Base-by-base conservation (phyloP, 1,140 invertebrate genomes). In the Sarcophaga bullata region DNA sequence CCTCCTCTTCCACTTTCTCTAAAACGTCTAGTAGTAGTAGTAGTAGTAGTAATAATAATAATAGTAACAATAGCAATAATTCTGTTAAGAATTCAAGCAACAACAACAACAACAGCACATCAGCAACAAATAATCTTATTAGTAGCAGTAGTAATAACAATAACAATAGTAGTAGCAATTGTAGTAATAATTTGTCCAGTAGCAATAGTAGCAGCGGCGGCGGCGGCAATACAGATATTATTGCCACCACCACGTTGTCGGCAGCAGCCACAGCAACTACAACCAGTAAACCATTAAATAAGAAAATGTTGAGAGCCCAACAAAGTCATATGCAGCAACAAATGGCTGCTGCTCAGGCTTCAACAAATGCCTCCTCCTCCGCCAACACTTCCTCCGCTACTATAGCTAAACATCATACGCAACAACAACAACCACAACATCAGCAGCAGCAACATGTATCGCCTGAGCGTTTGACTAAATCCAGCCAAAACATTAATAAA, bases 241-340 rank as follows among this genome's bases (percentile, higher is more conserved):
- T 17, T 49, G 62, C 3, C 50, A 19, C 47, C 62, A 19, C 75
- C 19, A 80, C 52, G 13, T 15, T n/a, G 85, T 83, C n/a, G 84
- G 73, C 62, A 86, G 84, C 78, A 86, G 73, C 73, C 84, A 84
- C 76, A 86, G 37, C 73, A 83, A 19, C 80, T 82, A 17, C 80
- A 78, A 54, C 54, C 83, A 72, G 46, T 2, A 90, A 90, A 81
- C 87, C 88, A 6, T 80, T 90, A 8, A 90, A 90, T 82, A 90
- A 90, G 73, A 90, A 90, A 87, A 86, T 90, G 86, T 78, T 90
- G 82, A 86, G 88, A 25, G 88, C 88, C 0, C 88, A 89, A 81
- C 88, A 89, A 72, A 84, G 87, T 17, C 87, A 86, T 80, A 78
- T 82, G 81, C 81, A 87, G 19, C 86, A 85, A 46, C 87, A 81